Evolutionary conservation across 1,140 invertebrate genomes (phyloP).

Genomic region (Bradynema listronoti): DNA sequence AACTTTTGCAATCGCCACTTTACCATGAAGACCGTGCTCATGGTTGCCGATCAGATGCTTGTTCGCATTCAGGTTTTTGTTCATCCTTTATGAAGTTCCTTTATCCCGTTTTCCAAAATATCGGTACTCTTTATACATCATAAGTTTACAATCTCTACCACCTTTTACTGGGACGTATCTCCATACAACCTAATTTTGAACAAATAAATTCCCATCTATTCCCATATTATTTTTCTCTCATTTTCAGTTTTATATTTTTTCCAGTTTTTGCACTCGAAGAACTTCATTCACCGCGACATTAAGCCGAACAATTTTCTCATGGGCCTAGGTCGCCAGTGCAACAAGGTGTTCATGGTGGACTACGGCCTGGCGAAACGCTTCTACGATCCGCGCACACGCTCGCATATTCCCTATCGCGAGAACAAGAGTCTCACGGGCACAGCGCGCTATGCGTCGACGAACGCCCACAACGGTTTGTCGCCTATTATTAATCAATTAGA

Average conservation of each 20-base stretch:
- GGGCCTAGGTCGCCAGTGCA: slow-evolving; percentile 81
- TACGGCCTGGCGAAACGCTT: slow-evolving; percentile 93
- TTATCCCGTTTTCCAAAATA: too few species aligned
- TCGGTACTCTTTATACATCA: too few species aligned
- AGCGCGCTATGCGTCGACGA: slow-evolving; percentile 62
- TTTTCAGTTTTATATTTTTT: too few species aligned
- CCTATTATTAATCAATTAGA: too few species aligned
- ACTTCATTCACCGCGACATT: slow-evolving; percentile 1
- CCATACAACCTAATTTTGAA: too few species aligned
- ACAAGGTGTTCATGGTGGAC: slow-evolving; percentile 89
- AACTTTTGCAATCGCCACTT: slow-evolving; percentile 93
- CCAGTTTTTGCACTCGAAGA: neutral
- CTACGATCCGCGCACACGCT: slow-evolving; percentile 73
- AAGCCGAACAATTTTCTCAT: slow-evolving; percentile 61
- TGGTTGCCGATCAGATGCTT: slow-evolving; percentile 92
- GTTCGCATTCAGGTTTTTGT: neutral
- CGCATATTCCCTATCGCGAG: slow-evolving; percentile 83
- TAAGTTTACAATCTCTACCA: too few species aligned
- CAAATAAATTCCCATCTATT: too few species aligned
- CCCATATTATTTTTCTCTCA: too few species aligned
- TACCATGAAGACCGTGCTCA: slow-evolving; percentile 90
- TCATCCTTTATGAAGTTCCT: neutral
- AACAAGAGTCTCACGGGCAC: slow-evolving; percentile 63
- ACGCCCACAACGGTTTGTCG: slow-evolving; percentile 62
- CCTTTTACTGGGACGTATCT: too few species aligned